phyloP scores from a whole-genome alignment of 1,140 invertebrate species.

The Neodiprion lecontei region DNA sequence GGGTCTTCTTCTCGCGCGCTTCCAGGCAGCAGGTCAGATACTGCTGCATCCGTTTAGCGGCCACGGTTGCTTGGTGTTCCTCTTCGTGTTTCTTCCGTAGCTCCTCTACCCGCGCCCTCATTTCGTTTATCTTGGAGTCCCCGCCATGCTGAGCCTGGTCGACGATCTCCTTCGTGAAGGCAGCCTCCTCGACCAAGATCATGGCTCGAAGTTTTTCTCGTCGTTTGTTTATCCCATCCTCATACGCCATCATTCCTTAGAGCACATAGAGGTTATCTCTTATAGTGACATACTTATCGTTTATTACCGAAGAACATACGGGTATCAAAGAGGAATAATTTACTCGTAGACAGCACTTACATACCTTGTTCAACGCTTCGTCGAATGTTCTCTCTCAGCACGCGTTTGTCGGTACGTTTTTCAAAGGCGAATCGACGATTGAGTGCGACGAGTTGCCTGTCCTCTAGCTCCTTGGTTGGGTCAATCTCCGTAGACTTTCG shows the following conservation, averaged over 20 bases:
- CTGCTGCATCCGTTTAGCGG: constrained; percentile 46
- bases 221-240: constrained; percentile 32
- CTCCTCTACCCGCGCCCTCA: constrained; percentile 28
- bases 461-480: not conserved
- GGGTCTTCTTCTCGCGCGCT: constrained; percentile 30
- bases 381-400: constrained; percentile 30
- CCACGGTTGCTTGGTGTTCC: constrained; percentile 32
- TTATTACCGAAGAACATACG: too few species aligned
- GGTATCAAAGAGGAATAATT: too few species aligned
- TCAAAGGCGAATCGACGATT: constrained; percentile 28
- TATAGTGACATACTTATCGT: too few species aligned
- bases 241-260: constrained; percentile 31
- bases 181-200: constrained; percentile 32
- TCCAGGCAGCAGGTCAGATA: constrained; percentile 36
- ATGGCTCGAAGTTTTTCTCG: constrained; percentile 35
- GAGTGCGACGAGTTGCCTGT: not conserved
- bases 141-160: constrained; percentile 29
- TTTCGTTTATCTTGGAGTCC: constrained; percentile 29
- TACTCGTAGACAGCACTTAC: not conserved
- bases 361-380: constrained; percentile 31
- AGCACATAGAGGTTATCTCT: constrained; percentile 12
- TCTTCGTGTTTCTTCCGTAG: constrained; percentile 20
- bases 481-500: constrained; percentile 11
- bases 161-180: constrained; percentile 31
- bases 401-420: constrained; percentile 32